Evolutionary conservation across 2,888 invertebrate genomes (phyloP), one percentile per base, ranked within the genome.

Genomic region (Malachius bipustulatus): DNA sequence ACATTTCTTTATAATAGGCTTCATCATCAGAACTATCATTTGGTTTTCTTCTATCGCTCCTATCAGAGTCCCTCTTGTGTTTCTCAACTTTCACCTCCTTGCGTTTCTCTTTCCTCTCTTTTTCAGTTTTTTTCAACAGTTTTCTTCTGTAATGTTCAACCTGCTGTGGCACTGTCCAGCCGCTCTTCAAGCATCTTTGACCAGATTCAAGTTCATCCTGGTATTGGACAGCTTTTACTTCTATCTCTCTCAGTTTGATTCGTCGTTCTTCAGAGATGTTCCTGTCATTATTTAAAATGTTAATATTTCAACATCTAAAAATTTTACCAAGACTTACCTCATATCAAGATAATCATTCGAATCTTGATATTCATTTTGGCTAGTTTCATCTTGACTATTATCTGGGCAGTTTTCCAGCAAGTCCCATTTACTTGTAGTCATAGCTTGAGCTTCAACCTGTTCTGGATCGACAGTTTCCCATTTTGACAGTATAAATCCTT

Each of bases 401-500:
- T 62, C 62, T 3, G 56, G 57, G 36, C 57, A 59, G 35, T 56
- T 55, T 50, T 81, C 85, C 33, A 87, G 60, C 30, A 79, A 67
- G 55, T 89, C 88, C 88, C 88, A 89, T 58, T 88, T 88, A 48
- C 83, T 84, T 0, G 85, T 85, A 2, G 82, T 84, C 70, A 87
- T 82, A 4, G 87, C 87, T 61, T 79, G 77, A 3, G 77, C 80
- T 58, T 84, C 83, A 39, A 75, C 69, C 57, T 82, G 77, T 50
- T 82, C 78, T 14, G 90, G 88, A 64, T 94, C 93, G 14, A 97
- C 85, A 29, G 83, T 84, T 70, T 97, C 94, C 96, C 96, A 97
- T 60, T 90, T 87, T 2, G 93, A 93, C 4, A 87, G 84, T 37
- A 90, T 81, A 66, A 94, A 89, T 9, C 76, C 77, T 1, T 39